Base-by-base conservation (phyloP, 1,140 invertebrate species). In the Papilio helenus region DNA sequence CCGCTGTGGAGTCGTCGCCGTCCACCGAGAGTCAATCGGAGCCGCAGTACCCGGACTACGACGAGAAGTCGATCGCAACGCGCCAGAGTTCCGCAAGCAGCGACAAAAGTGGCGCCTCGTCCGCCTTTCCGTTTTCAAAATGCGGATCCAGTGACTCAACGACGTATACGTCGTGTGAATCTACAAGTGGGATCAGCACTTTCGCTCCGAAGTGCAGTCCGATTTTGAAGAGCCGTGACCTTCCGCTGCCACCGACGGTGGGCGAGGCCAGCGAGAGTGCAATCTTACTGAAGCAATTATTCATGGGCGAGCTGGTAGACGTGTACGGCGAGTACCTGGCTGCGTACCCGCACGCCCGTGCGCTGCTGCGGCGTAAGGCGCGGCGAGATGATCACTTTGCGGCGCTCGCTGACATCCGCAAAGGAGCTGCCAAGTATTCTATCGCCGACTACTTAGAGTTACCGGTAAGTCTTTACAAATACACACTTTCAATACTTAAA, bases 51-150 rank as follows among this genome's bases (percentile, higher is more conserved):
- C 89, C 89, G 39, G 91, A 93, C 72, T 94, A 87, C 73, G 92
- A 87, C 81, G 91, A 93, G 76, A 93, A 94, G 79, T 83, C 91
- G 14, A 91, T 87, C 82, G 88, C 89, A 26, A 92, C 89, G 42
- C 90, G 91, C 12, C 93, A 94, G 79, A 94, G 92, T 82, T 93
- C 92, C 20, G 90, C 89, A 0, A 89, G 92, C 79, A 94, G 93
- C 76, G 93, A 93, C 68, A 93, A 93, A 87, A 94, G 93, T 80
- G 93, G 90, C 79, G 84, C 85, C 61, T 94, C 93, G 76, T 93
- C 93, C 80, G 93, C 90, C 76, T 94, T 93, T 89, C 93, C 90
- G 76, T 93, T 92, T 86, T 94, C 92, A 58, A 94, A 94, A 88
- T 93, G 93, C 79, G 92, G 92, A 82, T 93, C 92, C 79, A 94